These are phyloP conservation scores for Plumapathes pennacea DNA, from an alignment of 92 coral and sea anemone species.

Conservation along the genomic window DNA sequence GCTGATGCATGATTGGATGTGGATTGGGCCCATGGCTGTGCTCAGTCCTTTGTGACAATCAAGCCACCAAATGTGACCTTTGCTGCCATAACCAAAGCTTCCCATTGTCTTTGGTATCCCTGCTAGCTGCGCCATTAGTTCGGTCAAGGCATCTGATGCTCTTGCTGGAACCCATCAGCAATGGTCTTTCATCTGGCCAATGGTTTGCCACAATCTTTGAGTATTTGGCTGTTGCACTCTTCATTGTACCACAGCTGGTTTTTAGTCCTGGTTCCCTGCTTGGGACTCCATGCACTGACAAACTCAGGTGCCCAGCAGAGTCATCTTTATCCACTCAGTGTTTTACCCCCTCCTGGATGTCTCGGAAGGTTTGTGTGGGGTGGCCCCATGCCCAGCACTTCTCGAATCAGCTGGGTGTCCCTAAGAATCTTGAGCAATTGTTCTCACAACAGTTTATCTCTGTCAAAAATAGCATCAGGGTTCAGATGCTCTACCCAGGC, in stretches of 20 bases:
- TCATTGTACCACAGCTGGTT: not conserved
- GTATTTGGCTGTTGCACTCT: too few relatives aligned
- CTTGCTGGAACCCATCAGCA: slow-evolving; percentile 13
- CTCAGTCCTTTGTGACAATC: too few relatives aligned
- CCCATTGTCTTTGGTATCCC: not conserved
- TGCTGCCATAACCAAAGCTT: slow-evolving; percentile 1
- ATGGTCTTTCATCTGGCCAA: slow-evolving; percentile 35
- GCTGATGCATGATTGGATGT: too few relatives aligned
- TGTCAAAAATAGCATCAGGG: slow-evolving; percentile 6
- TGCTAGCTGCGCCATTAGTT: slow-evolving; percentile 5
- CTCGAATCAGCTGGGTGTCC: slow-evolving; percentile 32
- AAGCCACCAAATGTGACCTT: slow-evolving; percentile 13
- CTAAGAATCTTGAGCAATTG: slow-evolving; percentile 39
- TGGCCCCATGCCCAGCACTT: slow-evolving; percentile 43
- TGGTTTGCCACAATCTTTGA: slow-evolving; percentile 27
- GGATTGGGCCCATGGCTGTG: too few relatives aligned
- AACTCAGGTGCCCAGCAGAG: not conserved
- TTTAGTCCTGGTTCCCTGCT: not conserved
- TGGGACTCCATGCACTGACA: not conserved
- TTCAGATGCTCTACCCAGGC: slow-evolving; percentile 12
- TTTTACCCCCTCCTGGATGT: slow-evolving; percentile 12
- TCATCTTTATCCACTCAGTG: slow-evolving; percentile 21
- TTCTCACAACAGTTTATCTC: slow-evolving; percentile 40
- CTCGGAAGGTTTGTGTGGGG: slow-evolving; percentile 34
- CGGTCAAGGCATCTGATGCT: slow-evolving; percentile 26